Evolutionary conservation across 2,113 vertebrate genomes (phyloP).

Genomic region (Puffinus mauretanicus): DNA sequence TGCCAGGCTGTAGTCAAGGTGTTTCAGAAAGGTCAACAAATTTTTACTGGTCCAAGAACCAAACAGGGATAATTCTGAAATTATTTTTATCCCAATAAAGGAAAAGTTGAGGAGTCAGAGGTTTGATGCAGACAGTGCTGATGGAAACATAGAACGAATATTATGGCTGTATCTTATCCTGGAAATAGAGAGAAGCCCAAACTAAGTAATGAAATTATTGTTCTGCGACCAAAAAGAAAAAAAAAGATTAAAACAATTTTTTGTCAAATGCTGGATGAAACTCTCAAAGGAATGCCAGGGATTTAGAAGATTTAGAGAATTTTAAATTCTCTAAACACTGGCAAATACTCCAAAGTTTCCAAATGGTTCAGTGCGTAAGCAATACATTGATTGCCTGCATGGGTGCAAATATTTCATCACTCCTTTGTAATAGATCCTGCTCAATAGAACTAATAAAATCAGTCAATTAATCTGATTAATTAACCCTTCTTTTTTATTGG

Average conservation of each 20-base stretch:
- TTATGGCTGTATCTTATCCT: neutral
- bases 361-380: neutral
- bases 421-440: neutral
- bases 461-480: neutral
- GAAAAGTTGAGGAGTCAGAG: neutral
- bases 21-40: neutral
- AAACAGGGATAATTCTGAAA: neutral
- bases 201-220: neutral
- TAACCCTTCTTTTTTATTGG: neutral
- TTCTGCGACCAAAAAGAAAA: neutral
- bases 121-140: neutral
- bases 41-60: neutral
- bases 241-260: neutral
- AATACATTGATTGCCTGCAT: neutral
- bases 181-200: neutral
- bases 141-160: neutral
- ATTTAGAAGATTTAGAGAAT: neutral
- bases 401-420: neutral
- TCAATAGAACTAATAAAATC: neutral
- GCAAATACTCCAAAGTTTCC: neutral
- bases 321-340: neutral
- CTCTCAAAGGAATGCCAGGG: neutral
- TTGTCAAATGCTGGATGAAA: neutral
- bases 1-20: neutral
- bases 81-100: neutral